These are phyloP conservation scores for Gari tellinella DNA, from an alignment of 2,888 invertebrate species.

Conservation along the genomic window DNA sequence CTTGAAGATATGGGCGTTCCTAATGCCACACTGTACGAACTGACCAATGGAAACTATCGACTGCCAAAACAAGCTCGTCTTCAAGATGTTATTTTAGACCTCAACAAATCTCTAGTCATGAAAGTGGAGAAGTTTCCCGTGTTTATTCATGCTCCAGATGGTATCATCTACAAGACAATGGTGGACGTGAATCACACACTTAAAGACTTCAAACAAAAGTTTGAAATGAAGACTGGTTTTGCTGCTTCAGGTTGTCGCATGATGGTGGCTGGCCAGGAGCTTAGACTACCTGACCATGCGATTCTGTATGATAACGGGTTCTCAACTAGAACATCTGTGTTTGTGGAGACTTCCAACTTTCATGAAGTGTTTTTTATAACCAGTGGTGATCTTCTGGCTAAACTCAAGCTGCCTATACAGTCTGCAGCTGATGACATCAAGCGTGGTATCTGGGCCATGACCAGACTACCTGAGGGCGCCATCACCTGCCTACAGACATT, in stretches of 20 bases:
- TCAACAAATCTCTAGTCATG: conserved; percentile 64
- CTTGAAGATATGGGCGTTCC: conserved; percentile 74
- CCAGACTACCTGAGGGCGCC: conserved; percentile 70
- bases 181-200: conserved; percentile 67
- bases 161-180: conserved; percentile 75
- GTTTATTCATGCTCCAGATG: conserved; percentile 72
- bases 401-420: conserved; percentile 65
- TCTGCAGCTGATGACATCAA: conserved; percentile 68
- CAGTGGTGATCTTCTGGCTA: conserved; percentile 68
- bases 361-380: conserved; percentile 67
- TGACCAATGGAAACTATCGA: conserved; percentile 62
- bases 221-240: conserved; percentile 74
- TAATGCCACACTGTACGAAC: conserved; percentile 72
- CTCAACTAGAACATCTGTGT: conserved; percentile 71
- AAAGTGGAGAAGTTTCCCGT: conserved; percentile 75
- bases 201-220: conserved; percentile 67
- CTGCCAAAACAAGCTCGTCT: conserved; percentile 66
- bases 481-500: conserved; percentile 75
- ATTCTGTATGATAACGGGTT: conserved; percentile 70
- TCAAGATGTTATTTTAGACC: conserved; percentile 67
- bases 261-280: conserved; percentile 70
- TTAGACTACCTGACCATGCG: conserved; percentile 56
- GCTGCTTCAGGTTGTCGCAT: conserved; percentile 65
- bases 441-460: conserved; percentile 67
- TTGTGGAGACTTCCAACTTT: conserved; percentile 60